A percentile compares a stretch with the other conserved stretches of the same genome.
Conservation (phyloP, 2,113 vertebrate species). For the Scophthalmus maximus region DNA sequence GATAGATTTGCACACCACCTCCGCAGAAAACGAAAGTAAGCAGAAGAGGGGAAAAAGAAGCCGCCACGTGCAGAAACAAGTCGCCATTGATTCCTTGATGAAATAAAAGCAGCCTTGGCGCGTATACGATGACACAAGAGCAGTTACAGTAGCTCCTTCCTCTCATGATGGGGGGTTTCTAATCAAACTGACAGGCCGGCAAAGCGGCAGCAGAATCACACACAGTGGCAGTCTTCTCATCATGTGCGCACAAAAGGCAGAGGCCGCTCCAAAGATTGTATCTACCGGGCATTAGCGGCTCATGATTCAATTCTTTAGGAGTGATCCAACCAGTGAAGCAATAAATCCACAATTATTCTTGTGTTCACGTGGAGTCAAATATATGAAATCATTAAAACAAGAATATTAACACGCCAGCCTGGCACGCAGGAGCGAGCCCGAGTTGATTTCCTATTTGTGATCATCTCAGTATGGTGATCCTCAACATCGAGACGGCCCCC, state of each 20-base stretch:
- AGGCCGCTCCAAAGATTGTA: conserved; percentile 1
- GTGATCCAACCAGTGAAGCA: not conserved
- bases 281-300: not conserved
- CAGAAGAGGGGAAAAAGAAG: conserved; percentile 41
- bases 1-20: conserved; percentile 70
- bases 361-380: not conserved
- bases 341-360: not conserved
- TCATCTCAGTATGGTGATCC: too few species aligned
- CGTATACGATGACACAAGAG: conserved; percentile 51
- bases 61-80: conserved; percentile 57
- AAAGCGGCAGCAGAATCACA: conserved; percentile 27
- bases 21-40: conserved; percentile 32
- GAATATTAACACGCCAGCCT: not conserved
- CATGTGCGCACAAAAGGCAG: conserved; percentile 4
- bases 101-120: conserved; percentile 52
- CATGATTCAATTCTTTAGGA: conserved; percentile 9
- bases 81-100: conserved; percentile 51
- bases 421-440: not conserved
- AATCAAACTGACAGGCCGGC: conserved; percentile 57
- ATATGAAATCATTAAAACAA: not conserved
- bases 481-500: too few species aligned
- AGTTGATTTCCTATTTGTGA: not conserved
- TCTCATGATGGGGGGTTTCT: conserved; percentile 43
- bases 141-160: conserved; percentile 33
- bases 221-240: conserved; percentile 22